Base-by-base conservation (phyloP, 2,888 invertebrate genomes). In the Herminia tarsipennalis region DNA sequence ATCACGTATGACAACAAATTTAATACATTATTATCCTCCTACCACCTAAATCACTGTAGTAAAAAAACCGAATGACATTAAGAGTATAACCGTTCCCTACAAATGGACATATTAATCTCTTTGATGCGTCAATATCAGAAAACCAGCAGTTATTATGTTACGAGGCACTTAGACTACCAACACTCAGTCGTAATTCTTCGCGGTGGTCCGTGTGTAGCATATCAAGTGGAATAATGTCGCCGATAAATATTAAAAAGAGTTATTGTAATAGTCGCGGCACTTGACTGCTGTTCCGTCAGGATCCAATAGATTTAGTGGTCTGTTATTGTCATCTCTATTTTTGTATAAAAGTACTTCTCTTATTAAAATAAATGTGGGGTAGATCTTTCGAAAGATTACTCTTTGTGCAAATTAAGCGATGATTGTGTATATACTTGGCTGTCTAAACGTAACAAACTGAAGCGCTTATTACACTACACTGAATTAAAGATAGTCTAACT, bases 231-330 rank as follows among this genome's bases (percentile, higher is more conserved):
- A 6, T 52, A 55, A 55, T 49, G 55, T 55, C 43, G 37, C 17
- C 42, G 25, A 49, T 64, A 64, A 66, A 62, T 51, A 62, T 56
- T 32, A 30, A 39, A 32, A 37, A 43, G 37, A 62, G 41, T 48
- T 56, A 45, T 56, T 37, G 38, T 58, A 21, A 47, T 47, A 21
- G 38, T 55, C 37, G 13, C 16, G 27, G 27, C 32, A 29, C 14
- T 40, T 41, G 55, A 49, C 37, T 28, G 29, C 35, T 46, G 45
- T 55, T 32, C 44, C 44, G 42, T 62, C 40, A 42, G 30, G 18
- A 16, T 34, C 17, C 24, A n/a, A 18, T 21, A 12, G 16, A 46
- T 45, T 52, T 24, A 45, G 12, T 38, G 12, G 13, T 6, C 12
- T 16, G 34, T 47, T 38, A 32, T 30, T 30, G 13, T 44, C 21